Percentiles rank a stretch among this genome's conserved stretches.
Conservation (phyloP, 2,113 vertebrate genomes). For the Mormyrus lacerda region DNA sequence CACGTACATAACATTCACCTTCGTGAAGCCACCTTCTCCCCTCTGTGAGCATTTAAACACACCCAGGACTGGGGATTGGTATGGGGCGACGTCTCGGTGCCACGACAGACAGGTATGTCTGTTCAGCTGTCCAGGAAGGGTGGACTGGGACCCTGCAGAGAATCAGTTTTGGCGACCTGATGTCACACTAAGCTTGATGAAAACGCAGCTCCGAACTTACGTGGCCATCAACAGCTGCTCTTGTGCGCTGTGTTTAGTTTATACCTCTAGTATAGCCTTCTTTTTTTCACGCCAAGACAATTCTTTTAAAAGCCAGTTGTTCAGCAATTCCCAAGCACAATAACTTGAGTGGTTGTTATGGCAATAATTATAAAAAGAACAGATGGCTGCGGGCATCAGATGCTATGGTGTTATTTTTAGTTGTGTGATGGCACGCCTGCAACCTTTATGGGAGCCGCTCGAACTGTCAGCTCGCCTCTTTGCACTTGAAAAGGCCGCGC, state of each 20-base stretch:
- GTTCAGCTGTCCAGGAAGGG: background rate
- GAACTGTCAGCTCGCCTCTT: conserved; percentile 35
- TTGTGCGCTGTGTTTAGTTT: background rate
- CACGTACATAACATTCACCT: background rate
- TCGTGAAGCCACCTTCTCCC: background rate
- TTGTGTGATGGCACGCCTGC: conserved; percentile 39
- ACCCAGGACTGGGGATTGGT: background rate
- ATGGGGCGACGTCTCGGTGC: background rate
- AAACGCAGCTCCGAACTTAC: background rate
- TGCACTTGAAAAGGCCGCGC: background rate
- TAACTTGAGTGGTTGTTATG: conserved; percentile 50
- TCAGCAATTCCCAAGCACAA: conserved; percentile 36
- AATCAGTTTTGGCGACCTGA: background rate
- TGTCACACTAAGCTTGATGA: background rate
- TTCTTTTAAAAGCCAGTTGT: conserved; percentile 26
- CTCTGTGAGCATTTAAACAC: background rate
- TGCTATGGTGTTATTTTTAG: conserved; percentile 53
- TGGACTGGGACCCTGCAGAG: background rate
- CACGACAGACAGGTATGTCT: background rate
- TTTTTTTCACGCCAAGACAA: conserved; percentile 28
- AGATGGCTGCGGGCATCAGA: conserved; percentile 48
- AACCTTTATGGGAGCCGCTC: conserved; percentile 48
- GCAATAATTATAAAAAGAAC: conserved; percentile 51
- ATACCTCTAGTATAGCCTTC: background rate
- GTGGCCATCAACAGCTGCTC: background rate